Evolutionary conservation across 2,888 invertebrate species (phyloP).

Genomic region (Catotricha subobsoleta): DNA sequence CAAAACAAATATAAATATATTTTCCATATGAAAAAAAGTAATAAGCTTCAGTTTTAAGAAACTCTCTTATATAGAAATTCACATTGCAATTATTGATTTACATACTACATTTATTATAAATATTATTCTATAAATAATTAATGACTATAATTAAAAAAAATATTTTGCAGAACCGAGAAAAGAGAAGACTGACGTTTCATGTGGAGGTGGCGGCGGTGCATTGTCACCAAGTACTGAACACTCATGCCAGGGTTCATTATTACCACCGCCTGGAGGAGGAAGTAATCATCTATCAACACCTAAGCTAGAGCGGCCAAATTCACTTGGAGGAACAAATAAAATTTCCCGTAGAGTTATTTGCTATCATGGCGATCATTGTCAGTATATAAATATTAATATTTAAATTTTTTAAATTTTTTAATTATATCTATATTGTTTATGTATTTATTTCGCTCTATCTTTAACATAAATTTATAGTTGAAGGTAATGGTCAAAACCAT

Average conservation of each 20-base stretch:
- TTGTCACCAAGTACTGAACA: slow-evolving; percentile 41
- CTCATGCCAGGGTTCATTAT: slow-evolving; percentile 27
- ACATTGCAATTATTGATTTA: no score
- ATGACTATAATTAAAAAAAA: no score
- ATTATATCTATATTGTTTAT: neutral
- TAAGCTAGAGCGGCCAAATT: slow-evolving; percentile 64
- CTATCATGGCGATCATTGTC: slow-evolving; percentile 61
- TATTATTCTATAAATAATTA: no score
- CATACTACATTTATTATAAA: no score
- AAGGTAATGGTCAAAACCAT: slow-evolving; percentile 15
- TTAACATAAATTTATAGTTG: neutral
- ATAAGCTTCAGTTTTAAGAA: no score
- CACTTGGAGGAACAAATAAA: slow-evolving; percentile 57
- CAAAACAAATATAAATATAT: no score
- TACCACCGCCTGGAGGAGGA: slow-evolving; percentile 32
- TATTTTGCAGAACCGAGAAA: slow-evolving; percentile 77
- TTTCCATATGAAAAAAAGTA: no score
- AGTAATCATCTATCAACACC: slow-evolving; percentile 31
- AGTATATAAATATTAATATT: slow-evolving; percentile 19
- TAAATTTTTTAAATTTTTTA: neutral
- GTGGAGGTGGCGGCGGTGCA: slow-evolving; percentile 38
- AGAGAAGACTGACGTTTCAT: slow-evolving; percentile 64
- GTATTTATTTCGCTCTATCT: neutral
- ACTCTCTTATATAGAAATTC: no score
- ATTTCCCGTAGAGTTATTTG: slow-evolving; percentile 59